These are phyloP conservation scores for Sinocyclocheilus rhinocerous DNA, from an alignment of 2,113 vertebrate species.

Conservation along the genomic window DNA sequence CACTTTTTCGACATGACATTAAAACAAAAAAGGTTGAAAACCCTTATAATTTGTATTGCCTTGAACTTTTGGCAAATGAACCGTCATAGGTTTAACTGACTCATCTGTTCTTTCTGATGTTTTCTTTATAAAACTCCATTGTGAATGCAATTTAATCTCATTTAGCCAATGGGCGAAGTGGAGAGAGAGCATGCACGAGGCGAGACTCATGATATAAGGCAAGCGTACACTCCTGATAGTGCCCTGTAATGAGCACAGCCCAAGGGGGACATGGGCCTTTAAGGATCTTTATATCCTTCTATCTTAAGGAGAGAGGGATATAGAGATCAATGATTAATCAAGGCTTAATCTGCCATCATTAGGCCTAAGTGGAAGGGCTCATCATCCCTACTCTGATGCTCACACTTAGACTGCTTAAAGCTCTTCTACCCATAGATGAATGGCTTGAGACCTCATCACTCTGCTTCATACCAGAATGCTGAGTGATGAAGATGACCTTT, in stretches of 20 bases:
- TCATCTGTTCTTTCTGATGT: background rate
- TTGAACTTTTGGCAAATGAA: slow-evolving; percentile 18
- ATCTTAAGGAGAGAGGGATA: slow-evolving; percentile 40
- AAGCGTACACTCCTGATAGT: slow-evolving; percentile 27
- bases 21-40: background rate
- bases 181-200: slow-evolving; percentile 24
- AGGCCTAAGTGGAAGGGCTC: slow-evolving; percentile 58
- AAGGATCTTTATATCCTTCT: slow-evolving; percentile 42
- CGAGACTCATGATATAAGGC: slow-evolving; percentile 43
- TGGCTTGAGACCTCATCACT: slow-evolving; percentile 25
- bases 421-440: slow-evolving; percentile 42
- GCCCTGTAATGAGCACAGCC: slow-evolving; percentile 47
- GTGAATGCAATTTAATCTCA: slow-evolving; percentile 42
- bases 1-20: background rate
- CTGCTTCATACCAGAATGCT: slow-evolving; percentile 6
- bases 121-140: slow-evolving; percentile 42
- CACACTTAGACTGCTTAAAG: slow-evolving; percentile 51
- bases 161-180: slow-evolving; percentile 37
- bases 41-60: background rate
- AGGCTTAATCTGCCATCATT: slow-evolving; percentile 57
- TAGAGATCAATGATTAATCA: slow-evolving; percentile 60
- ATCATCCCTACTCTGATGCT: slow-evolving; percentile 43
- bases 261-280: slow-evolving; percentile 50
- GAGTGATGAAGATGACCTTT: slow-evolving; percentile 43
- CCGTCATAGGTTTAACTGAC: background rate